These are phyloP conservation scores for Danio kyathit DNA, from an alignment of 2,797 vertebrate genomes.

Conservation along the genomic window DNA sequence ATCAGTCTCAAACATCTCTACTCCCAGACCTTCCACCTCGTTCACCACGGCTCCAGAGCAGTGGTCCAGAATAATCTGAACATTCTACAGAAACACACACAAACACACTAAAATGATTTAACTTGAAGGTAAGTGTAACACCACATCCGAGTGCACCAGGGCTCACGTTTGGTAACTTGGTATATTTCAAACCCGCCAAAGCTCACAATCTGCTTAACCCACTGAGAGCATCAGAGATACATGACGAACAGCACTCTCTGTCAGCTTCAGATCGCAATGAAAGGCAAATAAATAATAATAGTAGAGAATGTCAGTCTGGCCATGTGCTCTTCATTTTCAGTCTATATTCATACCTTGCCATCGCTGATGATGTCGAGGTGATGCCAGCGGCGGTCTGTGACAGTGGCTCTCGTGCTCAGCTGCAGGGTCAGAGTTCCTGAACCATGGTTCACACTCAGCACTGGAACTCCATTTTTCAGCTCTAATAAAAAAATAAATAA, in stretches of 20 bases:
- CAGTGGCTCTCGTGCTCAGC: constrained; percentile 75
- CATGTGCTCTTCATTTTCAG: background rate
- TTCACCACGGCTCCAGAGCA: constrained; percentile 76
- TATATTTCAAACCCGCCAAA: constrained; percentile 29
- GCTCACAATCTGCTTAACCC: constrained; percentile 9
- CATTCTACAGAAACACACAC: constrained; percentile 73
- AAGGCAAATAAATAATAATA: constrained; percentile 23
- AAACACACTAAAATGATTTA: background rate
- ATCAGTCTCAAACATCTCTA: constrained; percentile 72
- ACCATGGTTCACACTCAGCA: constrained; percentile 84
- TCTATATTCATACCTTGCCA: constrained; percentile 79
- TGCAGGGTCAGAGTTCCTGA: constrained; percentile 85
- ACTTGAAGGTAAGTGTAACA: background rate
- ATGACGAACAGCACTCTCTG: constrained; percentile 17
- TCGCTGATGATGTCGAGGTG: constrained; percentile 84
- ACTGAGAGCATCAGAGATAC: background rate
- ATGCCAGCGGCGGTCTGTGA: constrained; percentile 89
- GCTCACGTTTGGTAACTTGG: constrained; percentile 27
- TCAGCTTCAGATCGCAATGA: constrained; percentile 3
- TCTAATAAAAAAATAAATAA: constrained; percentile 72
- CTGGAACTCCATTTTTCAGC: constrained; percentile 81
- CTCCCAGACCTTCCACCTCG: constrained; percentile 67
- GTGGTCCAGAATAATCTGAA: constrained; percentile 88
- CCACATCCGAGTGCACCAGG: background rate
- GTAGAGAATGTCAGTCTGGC: background rate